These are phyloP conservation scores for Amblyraja radiata DNA, from an alignment of 2,797 vertebrate genomes.

Conservation along the genomic window DNA sequence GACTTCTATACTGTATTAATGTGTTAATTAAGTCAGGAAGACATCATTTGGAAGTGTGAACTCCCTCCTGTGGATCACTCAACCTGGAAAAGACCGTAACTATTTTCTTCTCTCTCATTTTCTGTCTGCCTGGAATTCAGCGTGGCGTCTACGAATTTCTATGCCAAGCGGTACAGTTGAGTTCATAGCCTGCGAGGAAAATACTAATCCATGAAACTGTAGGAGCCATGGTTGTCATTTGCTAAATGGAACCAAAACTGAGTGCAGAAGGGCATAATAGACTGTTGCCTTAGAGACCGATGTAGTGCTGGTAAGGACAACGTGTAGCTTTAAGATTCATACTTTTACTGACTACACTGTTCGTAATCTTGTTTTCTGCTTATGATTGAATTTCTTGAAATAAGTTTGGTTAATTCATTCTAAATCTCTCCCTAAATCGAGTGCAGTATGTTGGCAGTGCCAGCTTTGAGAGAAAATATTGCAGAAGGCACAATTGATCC, in stretches of 20 bases:
- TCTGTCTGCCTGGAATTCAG: neutral
- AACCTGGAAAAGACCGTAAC: slow-evolving; percentile 9
- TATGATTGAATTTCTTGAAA: neutral
- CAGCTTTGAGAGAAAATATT: neutral
- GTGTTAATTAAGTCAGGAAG: slow-evolving; percentile 29
- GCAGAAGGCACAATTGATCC: neutral
- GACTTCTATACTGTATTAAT: slow-evolving; percentile 16
- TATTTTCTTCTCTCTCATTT: slow-evolving; percentile 14
- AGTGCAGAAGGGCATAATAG: slow-evolving; percentile 1
- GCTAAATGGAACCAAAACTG: neutral
- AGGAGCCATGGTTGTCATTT: slow-evolving; percentile 19
- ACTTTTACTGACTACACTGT: neutral
- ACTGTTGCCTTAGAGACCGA: neutral
- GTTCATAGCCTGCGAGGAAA: slow-evolving; percentile 22
- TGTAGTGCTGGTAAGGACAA: neutral
- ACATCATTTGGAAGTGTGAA: slow-evolving; percentile 10
- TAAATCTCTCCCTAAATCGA: neutral
- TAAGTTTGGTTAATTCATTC: neutral
- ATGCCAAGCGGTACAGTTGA: slow-evolving; percentile 1
- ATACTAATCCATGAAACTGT: slow-evolving; percentile 25
- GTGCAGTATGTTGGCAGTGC: neutral
- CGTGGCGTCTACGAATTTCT: slow-evolving; percentile 19
- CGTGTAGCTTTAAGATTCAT: neutral
- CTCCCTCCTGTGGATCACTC: slow-evolving; percentile 29
- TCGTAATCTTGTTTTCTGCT: neutral